Evolutionary conservation across 2,113 vertebrate genomes (phyloP).

Genomic region (Promerops cafer): DNA sequence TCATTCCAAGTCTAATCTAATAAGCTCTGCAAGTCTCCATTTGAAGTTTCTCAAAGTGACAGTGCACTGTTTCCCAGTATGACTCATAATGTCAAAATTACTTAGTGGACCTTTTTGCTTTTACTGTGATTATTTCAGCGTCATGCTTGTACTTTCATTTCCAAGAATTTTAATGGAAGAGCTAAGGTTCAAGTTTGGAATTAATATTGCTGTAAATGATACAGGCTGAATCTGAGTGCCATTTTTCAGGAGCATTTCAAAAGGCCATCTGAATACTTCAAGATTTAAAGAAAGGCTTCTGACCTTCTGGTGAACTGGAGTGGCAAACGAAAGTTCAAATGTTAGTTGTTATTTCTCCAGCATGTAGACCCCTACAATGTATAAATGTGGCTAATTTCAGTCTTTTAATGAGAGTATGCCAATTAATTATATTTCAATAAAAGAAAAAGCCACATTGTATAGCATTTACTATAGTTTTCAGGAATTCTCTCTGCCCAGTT

Average conservation of each 20-base stretch:
- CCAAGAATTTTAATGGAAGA: background rate
- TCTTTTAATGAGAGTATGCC: background rate
- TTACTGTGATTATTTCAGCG: background rate
- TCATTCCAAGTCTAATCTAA: background rate
- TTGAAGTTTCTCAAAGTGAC: background rate
- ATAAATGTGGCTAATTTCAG: background rate
- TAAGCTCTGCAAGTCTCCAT: background rate
- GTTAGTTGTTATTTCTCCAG: background rate
- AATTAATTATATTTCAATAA: background rate
- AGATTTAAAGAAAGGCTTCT: background rate
- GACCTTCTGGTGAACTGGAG: conserved; percentile 11
- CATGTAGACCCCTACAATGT: background rate
- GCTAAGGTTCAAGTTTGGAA: background rate
- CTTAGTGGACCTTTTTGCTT: background rate
- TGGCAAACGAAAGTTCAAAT: background rate
- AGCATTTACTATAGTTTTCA: background rate
- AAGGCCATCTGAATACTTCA: background rate
- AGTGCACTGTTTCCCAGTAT: background rate
- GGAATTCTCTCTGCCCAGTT: background rate
- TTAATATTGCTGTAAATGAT: background rate
- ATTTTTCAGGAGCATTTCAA: background rate
- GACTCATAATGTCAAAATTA: background rate
- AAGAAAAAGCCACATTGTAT: background rate
- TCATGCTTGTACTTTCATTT: background rate
- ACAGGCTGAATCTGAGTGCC: background rate